Evolutionary conservation across 2,797 vertebrate genomes (phyloP).

Genomic region (Merluccius polli): DNA sequence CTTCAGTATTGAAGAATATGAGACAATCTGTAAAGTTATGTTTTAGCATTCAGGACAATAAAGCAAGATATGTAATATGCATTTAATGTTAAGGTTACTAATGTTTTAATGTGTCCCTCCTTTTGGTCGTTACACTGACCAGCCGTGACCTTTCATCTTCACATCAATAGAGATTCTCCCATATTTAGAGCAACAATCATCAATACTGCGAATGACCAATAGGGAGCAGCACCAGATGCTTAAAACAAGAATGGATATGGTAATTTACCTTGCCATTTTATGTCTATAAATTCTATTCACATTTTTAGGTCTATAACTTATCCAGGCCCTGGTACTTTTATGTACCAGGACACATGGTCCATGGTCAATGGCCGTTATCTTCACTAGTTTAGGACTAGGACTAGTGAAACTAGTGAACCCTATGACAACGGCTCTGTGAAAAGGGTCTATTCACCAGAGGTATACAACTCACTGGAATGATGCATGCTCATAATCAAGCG

Average conservation of each 20-base stretch:
- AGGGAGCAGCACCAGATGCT: conserved; percentile 52
- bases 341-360: no score
- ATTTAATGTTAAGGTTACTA: neutral
- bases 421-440: no score
- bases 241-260: neutral
- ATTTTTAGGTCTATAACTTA: no score
- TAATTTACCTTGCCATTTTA: no score
- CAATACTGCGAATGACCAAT: conserved; percentile 41
- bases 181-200: conserved; percentile 27
- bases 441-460: no score
- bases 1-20: conserved; percentile 9
- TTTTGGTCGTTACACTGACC: neutral
- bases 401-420: no score
- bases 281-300: no score
- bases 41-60: neutral
- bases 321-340: no score
- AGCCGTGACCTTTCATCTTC: conserved; percentile 7
- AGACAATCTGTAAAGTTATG: neutral
- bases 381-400: no score
- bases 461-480: no score
- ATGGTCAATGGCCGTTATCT: no score
- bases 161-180: conserved; percentile 18
- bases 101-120: neutral
- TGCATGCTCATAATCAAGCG: no score
- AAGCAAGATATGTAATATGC: neutral